Evolutionary conservation across 2,797 vertebrate species (phyloP).

Genomic region (Astyanax mexicanus): DNA sequence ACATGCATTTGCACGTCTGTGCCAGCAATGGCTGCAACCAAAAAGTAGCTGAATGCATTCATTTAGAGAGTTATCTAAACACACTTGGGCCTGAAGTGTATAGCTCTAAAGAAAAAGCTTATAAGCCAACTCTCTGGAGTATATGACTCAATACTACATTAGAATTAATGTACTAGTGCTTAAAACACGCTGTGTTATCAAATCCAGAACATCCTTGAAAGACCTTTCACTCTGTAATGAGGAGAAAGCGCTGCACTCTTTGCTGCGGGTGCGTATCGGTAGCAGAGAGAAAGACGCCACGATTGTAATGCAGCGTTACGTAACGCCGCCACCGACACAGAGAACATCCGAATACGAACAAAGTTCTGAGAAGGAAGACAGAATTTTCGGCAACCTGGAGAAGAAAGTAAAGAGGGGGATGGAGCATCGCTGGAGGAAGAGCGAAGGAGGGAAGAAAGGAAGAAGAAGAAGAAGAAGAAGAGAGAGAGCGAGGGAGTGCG

Average conservation of each 20-base stretch:
- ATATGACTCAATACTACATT: background rate
- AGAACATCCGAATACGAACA: background rate
- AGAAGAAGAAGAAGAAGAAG: no score
- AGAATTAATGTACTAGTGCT: background rate
- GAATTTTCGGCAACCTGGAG: background rate
- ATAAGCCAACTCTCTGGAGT: background rate
- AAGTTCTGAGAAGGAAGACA: background rate
- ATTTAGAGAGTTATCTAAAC: no score
- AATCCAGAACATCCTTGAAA: conserved; percentile 34
- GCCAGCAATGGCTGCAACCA: no score
- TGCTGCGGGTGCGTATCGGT: background rate
- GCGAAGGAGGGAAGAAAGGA: conserved; percentile 22
- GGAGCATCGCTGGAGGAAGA: conserved; percentile 26
- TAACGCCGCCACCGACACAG: conserved; percentile 10
- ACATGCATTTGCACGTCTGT: no score
- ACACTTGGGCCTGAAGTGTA: no score
- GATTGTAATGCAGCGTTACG: conserved; percentile 36
- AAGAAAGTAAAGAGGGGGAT: background rate
- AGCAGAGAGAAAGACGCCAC: conserved; percentile 4
- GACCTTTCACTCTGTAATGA: background rate
- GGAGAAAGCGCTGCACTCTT: conserved; percentile 3
- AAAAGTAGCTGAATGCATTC: no score
- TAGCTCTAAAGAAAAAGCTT: background rate
- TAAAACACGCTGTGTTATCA: no score
- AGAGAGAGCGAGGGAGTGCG: conserved; percentile 20